A percentile compares a stretch with the other conserved stretches of the same genome.
Evolutionary conservation across 2,888 invertebrate genomes (phyloP).

Genomic region (Protodeltote pygarga): DNA sequence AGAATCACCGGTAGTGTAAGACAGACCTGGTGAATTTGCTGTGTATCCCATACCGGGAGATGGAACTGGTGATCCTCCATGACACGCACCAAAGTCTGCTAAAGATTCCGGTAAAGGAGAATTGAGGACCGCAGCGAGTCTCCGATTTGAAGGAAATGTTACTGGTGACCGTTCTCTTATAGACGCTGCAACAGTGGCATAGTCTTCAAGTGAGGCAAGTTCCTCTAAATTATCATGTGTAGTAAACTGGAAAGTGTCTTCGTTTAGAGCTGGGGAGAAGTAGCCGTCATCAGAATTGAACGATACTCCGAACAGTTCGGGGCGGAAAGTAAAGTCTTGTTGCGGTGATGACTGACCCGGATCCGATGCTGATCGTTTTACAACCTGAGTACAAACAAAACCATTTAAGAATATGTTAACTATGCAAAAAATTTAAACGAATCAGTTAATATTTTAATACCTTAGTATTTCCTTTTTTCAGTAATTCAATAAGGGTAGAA

Average conservation of each 20-base stretch:
- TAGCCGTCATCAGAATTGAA: slow-evolving; percentile 89
- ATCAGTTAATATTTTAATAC: slow-evolving; percentile 42
- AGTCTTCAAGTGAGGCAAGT: slow-evolving; percentile 88
- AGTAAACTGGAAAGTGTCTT: slow-evolving; percentile 91
- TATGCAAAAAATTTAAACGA: slow-evolving; percentile 2
- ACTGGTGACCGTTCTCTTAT: slow-evolving; percentile 87
- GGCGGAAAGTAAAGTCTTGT: slow-evolving; percentile 87
- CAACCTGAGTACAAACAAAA: slow-evolving; percentile 75
- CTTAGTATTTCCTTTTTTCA: slow-evolving; percentile 90
- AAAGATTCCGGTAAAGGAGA: slow-evolving; percentile 92
- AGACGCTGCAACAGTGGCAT: slow-evolving; percentile 86
- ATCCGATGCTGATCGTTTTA: slow-evolving; percentile 91
- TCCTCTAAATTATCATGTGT: slow-evolving; percentile 89
- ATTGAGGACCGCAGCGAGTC: slow-evolving; percentile 92
- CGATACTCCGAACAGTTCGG: slow-evolving; percentile 88
- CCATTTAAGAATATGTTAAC: slow-evolving; percentile 4
- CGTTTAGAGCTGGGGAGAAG: slow-evolving; percentile 89
- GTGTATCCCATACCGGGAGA: slow-evolving; percentile 85
- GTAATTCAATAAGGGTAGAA: slow-evolving; percentile 92
- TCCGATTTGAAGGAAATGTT: slow-evolving; percentile 89
- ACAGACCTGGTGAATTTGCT: slow-evolving; percentile 88
- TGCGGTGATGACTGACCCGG: slow-evolving; percentile 89
- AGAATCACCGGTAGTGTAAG: slow-evolving; percentile 91
- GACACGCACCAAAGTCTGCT: slow-evolving; percentile 94
- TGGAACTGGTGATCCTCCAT: slow-evolving; percentile 84